Percentiles rank a stretch among this genome's conserved stretches.
Evolutionary conservation across 37 sponge, comb jelly and placozoan species (phyloP).

Genomic region (Hormiphora californensis): DNA sequence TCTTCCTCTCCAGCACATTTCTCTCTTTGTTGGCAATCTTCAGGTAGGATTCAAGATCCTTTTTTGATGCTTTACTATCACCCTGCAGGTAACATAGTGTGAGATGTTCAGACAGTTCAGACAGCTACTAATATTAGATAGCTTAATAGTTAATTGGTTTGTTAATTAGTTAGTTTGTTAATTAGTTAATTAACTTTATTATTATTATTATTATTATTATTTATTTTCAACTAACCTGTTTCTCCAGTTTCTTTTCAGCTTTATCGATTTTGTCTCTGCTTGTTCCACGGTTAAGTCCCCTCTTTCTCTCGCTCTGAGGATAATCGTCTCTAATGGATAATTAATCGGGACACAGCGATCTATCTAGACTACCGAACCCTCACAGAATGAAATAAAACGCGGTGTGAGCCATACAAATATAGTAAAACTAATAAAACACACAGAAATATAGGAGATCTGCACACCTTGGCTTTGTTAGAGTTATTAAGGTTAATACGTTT

Average conservation of each 20-base stretch:
- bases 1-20: slow-evolving; percentile 50
- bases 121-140: no score
- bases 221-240: slow-evolving; percentile 2
- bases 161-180: no score
- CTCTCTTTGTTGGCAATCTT: slow-evolving; percentile 37
- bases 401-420: neutral
- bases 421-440: neutral
- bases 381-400: neutral
- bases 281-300: neutral
- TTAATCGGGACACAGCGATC: no score
- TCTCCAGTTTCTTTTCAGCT: slow-evolving; percentile 36
- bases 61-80: neutral
- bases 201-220: no score
- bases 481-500: no score
- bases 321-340: neutral
- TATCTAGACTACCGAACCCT: no score
- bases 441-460: neutral
- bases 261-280: slow-evolving; percentile 13
- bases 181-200: no score
- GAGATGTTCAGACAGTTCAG: neutral
- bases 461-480: neutral
- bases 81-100: neutral
- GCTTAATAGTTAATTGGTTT: no score
- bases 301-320: slow-evolving; percentile 1
- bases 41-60: slow-evolving; percentile 45